Evolutionary conservation across 2,888 invertebrate species (phyloP), one percentile per base, ranked within the genome.

Genomic region (Griposia aprilina): DNA sequence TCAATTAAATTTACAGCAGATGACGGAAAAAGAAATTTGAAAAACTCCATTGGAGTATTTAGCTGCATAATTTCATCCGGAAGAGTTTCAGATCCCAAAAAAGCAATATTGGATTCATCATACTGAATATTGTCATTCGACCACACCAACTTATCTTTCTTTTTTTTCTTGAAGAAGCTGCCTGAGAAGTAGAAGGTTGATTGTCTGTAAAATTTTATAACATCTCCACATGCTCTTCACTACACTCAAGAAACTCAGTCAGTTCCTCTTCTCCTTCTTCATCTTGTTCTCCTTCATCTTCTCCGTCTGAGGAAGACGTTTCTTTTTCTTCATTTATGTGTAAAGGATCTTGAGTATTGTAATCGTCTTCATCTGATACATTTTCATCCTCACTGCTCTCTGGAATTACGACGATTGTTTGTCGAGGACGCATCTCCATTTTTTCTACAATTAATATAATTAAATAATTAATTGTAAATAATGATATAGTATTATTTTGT

Each of bases 1-100:
- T n/a, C n/a, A n/a, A n/a, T n/a, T n/a, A n/a, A n/a, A n/a, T n/a
- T n/a, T n/a, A n/a, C n/a, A n/a, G n/a, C n/a, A n/a, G n/a, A n/a
- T n/a, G n/a, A n/a, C n/a, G n/a, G n/a, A n/a, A n/a, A n/a, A n/a
- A n/a, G n/a, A n/a, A n/a, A n/a, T n/a, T n/a, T n/a, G n/a, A n/a
- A n/a, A n/a, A n/a, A n/a, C n/a, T n/a, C n/a, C 67, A 52, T 67
- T 11, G 67, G 67, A 15, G 67, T 67, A 15, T 67, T 17, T 68
- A 68, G 30, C 52, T 17, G 67, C 67, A 68, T 68, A 23, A 68
- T 68, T 68, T 68, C 67, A 17, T 67, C 66, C 11, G 50, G 50
- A 50, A 67, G 66, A 20, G 50, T 20, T 67, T 67, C 50, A 30
- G 17, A 50, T 67, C 50, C 66, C 15, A 67, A 20, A 67, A 67